Conservation (phyloP, 35 echinoderm and acorn worm genomes). For the Heliocidaris erythrogramma region DNA sequence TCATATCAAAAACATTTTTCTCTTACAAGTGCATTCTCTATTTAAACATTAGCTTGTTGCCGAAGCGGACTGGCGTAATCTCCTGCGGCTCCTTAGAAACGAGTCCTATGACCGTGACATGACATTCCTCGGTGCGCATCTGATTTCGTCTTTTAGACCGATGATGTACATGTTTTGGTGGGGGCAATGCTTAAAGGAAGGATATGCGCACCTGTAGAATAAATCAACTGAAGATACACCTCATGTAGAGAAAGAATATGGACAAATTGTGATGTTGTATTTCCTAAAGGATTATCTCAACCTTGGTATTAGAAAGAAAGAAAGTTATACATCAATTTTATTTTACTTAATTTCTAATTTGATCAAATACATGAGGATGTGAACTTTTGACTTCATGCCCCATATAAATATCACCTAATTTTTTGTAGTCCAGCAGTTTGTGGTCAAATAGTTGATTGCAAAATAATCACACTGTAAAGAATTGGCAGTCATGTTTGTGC, state of each 20-base stretch:
- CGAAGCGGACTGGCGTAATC: constrained; percentile 11
- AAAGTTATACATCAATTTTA: not conserved
- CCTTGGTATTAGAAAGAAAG: no score
- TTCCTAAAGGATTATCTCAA: no score
- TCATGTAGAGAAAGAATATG: no score
- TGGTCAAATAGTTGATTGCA: not conserved
- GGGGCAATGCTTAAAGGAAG: constrained; percentile 37
- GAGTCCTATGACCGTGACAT: constrained; percentile 51
- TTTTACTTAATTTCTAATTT: not conserved
- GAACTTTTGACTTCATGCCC: not conserved
- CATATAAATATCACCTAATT: not conserved
- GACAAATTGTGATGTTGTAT: no score
- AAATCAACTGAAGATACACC: not conserved
- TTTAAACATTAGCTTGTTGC: constrained; percentile 11
- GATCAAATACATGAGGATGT: not conserved
- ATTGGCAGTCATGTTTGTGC: not conserved
- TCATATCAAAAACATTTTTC: not conserved
- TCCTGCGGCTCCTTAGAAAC: constrained; percentile 43
- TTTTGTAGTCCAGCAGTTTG: not conserved
- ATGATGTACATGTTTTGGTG: constrained; percentile 45
- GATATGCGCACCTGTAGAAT: constrained; percentile 16
- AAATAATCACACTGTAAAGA: not conserved
- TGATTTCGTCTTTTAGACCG: constrained; percentile 40
- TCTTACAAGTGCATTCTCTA: not conserved
- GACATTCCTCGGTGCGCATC: constrained; percentile 34